A percentile compares a stretch with the other conserved stretches of the same genome.
Conservation (phyloP, 2,888 invertebrate species). For the Watsonalla binaria region DNA sequence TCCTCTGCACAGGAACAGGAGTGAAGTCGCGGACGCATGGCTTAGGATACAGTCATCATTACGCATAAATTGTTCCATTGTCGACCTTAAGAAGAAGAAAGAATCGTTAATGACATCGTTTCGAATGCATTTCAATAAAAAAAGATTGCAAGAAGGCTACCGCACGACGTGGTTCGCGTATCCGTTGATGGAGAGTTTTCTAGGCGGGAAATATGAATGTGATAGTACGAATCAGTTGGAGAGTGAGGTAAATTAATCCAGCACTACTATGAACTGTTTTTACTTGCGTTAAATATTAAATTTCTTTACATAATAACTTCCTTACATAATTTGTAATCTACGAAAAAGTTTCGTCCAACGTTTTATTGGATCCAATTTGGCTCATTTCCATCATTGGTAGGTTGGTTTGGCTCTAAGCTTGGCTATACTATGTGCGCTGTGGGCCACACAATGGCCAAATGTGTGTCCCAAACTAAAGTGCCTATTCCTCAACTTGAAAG, state of each 20-base stretch:
- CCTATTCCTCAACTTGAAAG: too few species aligned
- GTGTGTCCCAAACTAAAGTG: conserved; percentile 2
- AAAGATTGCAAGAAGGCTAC: conserved; percentile 43
- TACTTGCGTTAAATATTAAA: not conserved
- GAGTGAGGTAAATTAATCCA: conserved; percentile 40
- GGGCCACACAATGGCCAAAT: not conserved
- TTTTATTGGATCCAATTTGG: conserved; percentile 29
- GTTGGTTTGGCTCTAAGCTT: conserved; percentile 9
- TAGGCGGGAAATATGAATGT: conserved; percentile 60
- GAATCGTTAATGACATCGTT: conserved; percentile 69
- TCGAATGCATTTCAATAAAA: conserved; percentile 52
- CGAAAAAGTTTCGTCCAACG: not conserved
- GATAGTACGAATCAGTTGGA: conserved; percentile 52
- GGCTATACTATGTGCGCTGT: conserved; percentile 4
- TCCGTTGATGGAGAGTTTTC: conserved; percentile 63
- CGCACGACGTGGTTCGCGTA: conserved; percentile 65
- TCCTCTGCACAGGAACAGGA: conserved; percentile 52
- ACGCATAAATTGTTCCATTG: conserved; percentile 45
- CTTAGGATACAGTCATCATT: conserved; percentile 52
- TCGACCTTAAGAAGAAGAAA: conserved; percentile 66
- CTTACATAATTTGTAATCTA: not conserved
- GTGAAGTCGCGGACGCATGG: conserved; percentile 59
- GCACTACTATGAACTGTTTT: not conserved
- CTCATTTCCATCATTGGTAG: conserved; percentile 20
- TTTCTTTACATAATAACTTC: not conserved